Percentiles rank a stretch among this genome's conserved stretches.
Conservation (phyloP, 2,113 vertebrate species). For the Scophthalmus maximus region DNA sequence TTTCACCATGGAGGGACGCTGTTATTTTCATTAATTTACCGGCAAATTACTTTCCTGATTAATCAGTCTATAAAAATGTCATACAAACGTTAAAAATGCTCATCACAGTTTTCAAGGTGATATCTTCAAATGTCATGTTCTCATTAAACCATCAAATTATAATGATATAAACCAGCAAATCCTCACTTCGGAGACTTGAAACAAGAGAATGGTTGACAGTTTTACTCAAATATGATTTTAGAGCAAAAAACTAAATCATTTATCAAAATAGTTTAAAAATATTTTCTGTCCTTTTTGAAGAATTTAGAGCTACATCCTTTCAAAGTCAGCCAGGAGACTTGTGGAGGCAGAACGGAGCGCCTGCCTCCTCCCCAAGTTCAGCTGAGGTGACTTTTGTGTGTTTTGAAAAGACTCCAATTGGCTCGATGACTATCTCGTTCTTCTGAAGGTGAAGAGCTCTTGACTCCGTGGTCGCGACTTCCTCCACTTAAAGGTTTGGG, state of each 20-base stretch:
- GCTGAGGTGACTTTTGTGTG: constrained; percentile 41
- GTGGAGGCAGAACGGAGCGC: constrained; percentile 19
- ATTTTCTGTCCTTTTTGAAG: not conserved
- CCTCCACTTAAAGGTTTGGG: constrained; percentile 63
- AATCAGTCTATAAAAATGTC: too few relatives aligned
- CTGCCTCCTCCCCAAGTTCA: not conserved
- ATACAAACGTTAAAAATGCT: too few relatives aligned
- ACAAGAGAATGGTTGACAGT: not conserved
- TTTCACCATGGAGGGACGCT: not conserved
- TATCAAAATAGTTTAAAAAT: not conserved
- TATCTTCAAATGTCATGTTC: not conserved
- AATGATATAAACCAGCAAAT: not conserved
- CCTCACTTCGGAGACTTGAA: not conserved
- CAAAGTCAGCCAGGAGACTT: constrained; percentile 2
- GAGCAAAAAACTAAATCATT: not conserved
- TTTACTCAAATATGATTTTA: not conserved
- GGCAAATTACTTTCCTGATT: too few relatives aligned
- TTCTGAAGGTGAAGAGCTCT: constrained; percentile 58
- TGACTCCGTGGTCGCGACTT: constrained; percentile 69
- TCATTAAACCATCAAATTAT: too few relatives aligned
- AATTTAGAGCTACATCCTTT: not conserved
- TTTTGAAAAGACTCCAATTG: constrained; percentile 44
- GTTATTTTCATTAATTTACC: too few relatives aligned
- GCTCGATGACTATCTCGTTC: constrained; percentile 58
- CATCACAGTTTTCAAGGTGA: too few relatives aligned